Evolutionary conservation across 2,797 vertebrate species (phyloP).

Genomic region (Neoniphon sammara): DNA sequence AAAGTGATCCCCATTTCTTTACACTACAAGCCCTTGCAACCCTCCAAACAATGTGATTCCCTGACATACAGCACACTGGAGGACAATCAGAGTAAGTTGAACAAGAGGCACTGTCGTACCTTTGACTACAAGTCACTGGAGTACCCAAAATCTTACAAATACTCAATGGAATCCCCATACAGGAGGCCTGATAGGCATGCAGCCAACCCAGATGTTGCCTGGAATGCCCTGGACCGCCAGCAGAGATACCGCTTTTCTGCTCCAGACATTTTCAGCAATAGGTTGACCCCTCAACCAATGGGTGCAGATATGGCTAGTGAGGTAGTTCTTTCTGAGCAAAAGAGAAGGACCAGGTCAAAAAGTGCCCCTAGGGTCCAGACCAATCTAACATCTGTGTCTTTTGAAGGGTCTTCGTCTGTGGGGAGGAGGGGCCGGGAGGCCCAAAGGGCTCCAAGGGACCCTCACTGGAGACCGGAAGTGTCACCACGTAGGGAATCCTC

Average conservation of each 20-base stretch:
- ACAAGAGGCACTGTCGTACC: conserved; percentile 92
- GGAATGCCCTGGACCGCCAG: conserved; percentile 82
- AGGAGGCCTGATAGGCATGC: conserved; percentile 80
- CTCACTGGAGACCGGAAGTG: conserved; percentile 80
- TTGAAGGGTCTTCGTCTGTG: conserved; percentile 79
- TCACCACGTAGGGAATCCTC: conserved; percentile 87
- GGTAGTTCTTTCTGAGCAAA: conserved; percentile 79
- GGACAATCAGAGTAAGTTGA: conserved; percentile 83
- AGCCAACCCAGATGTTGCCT: conserved; percentile 82
- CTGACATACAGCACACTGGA: conserved; percentile 84
- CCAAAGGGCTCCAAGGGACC: conserved; percentile 82
- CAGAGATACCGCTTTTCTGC: conserved; percentile 85
- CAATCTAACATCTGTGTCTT: conserved; percentile 84
- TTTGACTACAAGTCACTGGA: conserved; percentile 91
- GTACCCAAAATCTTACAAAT: conserved; percentile 78
- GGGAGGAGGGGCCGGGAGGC: conserved; percentile 87
- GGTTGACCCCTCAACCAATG: conserved; percentile 77
- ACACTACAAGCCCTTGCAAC: conserved; percentile 80
- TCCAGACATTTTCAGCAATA: conserved; percentile 82
- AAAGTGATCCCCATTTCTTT: conserved; percentile 86
- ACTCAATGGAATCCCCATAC: conserved; percentile 84
- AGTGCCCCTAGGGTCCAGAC: conserved; percentile 90
- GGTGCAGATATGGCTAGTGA: conserved; percentile 78
- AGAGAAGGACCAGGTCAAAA: conserved; percentile 91
- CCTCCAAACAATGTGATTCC: conserved; percentile 88